Conservation (phyloP, 2,888 invertebrate species). For the Terebella lapidaria region DNA sequence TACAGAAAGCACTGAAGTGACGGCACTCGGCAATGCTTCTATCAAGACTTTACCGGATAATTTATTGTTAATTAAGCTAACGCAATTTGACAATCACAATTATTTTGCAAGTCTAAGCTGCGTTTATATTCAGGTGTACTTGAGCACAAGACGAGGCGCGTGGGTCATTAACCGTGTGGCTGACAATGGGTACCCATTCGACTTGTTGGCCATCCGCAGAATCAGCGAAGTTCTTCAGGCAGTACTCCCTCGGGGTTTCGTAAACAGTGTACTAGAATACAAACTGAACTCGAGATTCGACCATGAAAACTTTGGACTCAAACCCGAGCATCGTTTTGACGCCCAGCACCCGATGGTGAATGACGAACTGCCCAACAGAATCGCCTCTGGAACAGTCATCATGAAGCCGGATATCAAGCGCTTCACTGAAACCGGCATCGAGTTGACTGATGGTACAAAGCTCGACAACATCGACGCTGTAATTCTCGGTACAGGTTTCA, state of each 20-base stretch:
- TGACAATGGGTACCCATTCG: constrained; percentile 37
- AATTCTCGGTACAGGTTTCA: constrained; percentile 50
- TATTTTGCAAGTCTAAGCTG: too few relatives aligned
- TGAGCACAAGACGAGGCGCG: constrained; percentile 53
- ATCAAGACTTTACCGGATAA: too few relatives aligned
- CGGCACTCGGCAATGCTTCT: too few relatives aligned
- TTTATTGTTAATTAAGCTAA: too few relatives aligned
- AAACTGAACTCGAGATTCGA: constrained; percentile 43
- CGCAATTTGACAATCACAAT: too few relatives aligned
- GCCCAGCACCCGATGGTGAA: constrained; percentile 51
- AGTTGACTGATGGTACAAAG: constrained; percentile 43
- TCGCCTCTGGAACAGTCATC: constrained; percentile 46
- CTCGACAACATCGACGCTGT: constrained; percentile 47
- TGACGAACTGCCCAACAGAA: constrained; percentile 52
- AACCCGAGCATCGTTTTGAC: constrained; percentile 35
- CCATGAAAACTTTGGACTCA: constrained; percentile 50
- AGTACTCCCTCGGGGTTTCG: neutral
- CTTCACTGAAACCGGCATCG: constrained; percentile 38
- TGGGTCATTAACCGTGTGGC: constrained; percentile 52
- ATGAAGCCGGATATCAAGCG: constrained; percentile 40
- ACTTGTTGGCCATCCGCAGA: constrained; percentile 25
- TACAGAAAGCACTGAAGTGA: too few relatives aligned
- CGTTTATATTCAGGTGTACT: constrained; percentile 52
- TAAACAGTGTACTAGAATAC: constrained; percentile 6
- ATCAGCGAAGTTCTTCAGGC: neutral